Conservation (phyloP, 1,140 invertebrate species). For the Rhyzopertha dominica region DNA sequence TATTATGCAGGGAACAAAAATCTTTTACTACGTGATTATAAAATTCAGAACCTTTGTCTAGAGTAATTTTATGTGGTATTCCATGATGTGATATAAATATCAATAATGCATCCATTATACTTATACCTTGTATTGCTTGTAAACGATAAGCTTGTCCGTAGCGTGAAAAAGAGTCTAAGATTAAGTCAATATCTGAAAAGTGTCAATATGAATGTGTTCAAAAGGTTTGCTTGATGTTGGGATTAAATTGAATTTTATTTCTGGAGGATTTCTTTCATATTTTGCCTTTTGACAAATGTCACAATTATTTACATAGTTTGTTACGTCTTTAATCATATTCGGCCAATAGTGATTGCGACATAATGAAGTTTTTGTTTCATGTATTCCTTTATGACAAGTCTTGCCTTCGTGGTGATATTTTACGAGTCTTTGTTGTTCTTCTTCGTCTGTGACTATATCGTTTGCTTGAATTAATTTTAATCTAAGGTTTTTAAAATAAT, state of each 20-base stretch:
- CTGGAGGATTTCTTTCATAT: constrained; percentile 5
- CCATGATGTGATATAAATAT: no score
- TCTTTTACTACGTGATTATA: no score
- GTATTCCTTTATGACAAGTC: constrained; percentile 1
- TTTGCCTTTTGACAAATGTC: constrained; percentile 13
- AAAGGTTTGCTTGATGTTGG: constrained; percentile 14
- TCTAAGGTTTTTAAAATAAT: no score
- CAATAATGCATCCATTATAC: no score
- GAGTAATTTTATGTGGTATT: no score
- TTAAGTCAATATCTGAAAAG: no score
- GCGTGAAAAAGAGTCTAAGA: no score
- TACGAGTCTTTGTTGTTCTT: constrained; percentile 4
- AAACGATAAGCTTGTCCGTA: no score
- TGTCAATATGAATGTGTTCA: constrained; percentile 14
- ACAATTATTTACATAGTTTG: constrained; percentile 8
- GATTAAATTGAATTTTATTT: constrained; percentile 13
- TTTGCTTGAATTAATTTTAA: no score
- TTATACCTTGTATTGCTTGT: no score
- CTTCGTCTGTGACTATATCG: constrained; percentile 1
- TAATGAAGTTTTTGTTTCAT: constrained; percentile 7
- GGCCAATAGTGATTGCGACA: constrained; percentile 8
- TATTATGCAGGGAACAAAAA: no score
- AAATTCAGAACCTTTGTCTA: no score
- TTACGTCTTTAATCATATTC: constrained; percentile 3
- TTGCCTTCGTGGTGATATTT: constrained; percentile 10